Evolutionary conservation across 2,888 invertebrate genomes (phyloP).

Genomic region (Hemistola chrysoprasaria): DNA sequence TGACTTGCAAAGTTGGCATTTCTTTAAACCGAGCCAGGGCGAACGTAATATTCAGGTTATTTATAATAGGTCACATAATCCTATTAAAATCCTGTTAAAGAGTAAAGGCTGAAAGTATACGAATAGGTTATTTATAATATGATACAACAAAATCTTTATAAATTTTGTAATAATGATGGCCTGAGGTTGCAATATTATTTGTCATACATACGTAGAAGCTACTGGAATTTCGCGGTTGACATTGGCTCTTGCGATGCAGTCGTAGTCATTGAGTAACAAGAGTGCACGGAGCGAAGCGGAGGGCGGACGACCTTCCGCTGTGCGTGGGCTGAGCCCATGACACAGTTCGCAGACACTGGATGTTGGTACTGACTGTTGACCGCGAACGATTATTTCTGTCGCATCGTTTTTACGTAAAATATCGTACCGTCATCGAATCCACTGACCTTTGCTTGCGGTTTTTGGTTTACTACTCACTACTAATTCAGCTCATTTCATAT

Average conservation of each 20-base stretch:
- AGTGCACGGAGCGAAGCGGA: constrained; percentile 57
- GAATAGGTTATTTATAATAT: no score
- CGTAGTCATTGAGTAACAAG: constrained; percentile 55
- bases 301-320: constrained; percentile 69
- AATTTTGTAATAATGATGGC: no score
- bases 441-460: constrained; percentile 18
- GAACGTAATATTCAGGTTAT: no score
- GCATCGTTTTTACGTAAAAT: constrained; percentile 53
- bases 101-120: no score
- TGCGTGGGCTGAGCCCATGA: constrained; percentile 78
- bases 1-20: neutral
- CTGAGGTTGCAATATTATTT: neutral
- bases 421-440: constrained; percentile 23
- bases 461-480: constrained; percentile 1
- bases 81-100: no score
- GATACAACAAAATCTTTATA: no score
- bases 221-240: constrained; percentile 32
- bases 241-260: constrained; percentile 39
- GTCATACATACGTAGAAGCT: constrained; percentile 15
- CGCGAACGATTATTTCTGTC: constrained; percentile 65
- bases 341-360: constrained; percentile 65
- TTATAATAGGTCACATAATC: no score
- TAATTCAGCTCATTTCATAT: no score
- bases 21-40: neutral
- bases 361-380: constrained; percentile 40